Evolutionary conservation across 2,797 vertebrate genomes (phyloP).

Genomic region (Limosa lapponica): DNA sequence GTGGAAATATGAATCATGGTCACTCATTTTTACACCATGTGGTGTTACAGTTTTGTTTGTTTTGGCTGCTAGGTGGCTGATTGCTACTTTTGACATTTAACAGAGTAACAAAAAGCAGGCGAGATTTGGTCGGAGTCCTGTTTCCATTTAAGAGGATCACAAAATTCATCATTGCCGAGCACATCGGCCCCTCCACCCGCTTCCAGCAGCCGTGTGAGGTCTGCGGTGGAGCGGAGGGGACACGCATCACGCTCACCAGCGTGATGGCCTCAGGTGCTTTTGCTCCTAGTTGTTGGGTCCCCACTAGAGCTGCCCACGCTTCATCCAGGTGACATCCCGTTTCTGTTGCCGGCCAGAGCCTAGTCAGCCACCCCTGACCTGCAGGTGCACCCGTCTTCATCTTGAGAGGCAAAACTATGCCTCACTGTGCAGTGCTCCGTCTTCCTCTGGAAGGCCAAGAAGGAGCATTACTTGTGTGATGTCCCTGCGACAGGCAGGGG

Average conservation of each 20-base stretch:
- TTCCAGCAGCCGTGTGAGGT: rapidly evolving
- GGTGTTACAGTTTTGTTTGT: neutral
- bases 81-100: neutral
- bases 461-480: neutral
- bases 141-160: neutral
- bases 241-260: rapidly evolving
- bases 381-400: neutral
- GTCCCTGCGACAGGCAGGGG: neutral
- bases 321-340: neutral
- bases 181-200: neutral
- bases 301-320: neutral
- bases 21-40: neutral
- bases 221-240: neutral
- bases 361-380: neutral
- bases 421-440: rapidly evolving
- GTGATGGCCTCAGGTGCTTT: neutral
- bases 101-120: neutral
- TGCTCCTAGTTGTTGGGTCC: neutral
- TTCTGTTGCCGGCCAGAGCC: rapidly evolving
- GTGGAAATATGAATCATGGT: neutral
- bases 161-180: rapidly evolving
- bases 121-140: neutral
- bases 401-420: neutral
- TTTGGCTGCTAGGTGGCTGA: neutral
- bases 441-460: neutral